Conservation (phyloP, 2,113 vertebrate genomes). For the Struthidea cinerea region DNA sequence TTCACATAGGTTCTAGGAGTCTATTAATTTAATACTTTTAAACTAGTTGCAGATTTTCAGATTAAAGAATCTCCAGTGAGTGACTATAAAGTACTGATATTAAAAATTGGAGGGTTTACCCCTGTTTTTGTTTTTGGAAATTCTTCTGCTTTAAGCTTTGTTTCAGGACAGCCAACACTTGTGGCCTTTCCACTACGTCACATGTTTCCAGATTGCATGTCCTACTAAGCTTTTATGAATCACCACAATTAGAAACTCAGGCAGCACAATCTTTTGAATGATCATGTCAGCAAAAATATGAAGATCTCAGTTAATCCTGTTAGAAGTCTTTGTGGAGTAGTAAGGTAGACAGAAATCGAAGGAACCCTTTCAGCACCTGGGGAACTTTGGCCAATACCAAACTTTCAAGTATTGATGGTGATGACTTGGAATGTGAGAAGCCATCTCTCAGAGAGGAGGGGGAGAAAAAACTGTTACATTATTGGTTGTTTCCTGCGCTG, state of each 20-base stretch:
- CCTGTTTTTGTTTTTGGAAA: neutral
- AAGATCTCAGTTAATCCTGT: neutral
- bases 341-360: neutral
- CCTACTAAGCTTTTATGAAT: neutral
- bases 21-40: neutral
- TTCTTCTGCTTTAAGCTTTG: neutral
- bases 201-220: neutral
- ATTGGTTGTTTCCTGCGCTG: neutral
- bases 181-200: neutral
- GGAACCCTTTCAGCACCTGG: neutral
- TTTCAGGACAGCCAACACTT: neutral
- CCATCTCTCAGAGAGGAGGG: neutral
- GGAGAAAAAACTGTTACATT: neutral
- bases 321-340: neutral
- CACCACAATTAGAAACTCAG: neutral
- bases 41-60: neutral
- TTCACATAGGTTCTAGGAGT: neutral
- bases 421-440: neutral
- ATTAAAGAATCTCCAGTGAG: neutral
- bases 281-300: neutral
- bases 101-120: neutral
- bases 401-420: neutral
- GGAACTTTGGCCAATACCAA: neutral
- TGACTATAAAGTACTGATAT: neutral
- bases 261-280: neutral